phyloP scores from a whole-genome alignment of 1,140 invertebrate genomes.

The Spodoptera litura region DNA sequence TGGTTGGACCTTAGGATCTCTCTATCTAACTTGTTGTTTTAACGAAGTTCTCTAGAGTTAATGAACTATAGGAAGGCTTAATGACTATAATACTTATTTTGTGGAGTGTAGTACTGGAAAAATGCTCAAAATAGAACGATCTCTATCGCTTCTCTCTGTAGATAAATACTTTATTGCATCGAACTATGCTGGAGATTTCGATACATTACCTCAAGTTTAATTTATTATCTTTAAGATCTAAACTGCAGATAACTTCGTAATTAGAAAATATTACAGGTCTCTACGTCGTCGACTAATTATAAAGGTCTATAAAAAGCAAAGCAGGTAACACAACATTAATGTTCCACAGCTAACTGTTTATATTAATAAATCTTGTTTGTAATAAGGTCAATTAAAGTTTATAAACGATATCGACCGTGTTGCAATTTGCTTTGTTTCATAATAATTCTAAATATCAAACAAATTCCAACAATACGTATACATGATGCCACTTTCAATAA shows the following conservation, averaged over 20 bases:
- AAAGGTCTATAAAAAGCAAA: slow-evolving; percentile 14
- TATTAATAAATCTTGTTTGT: slow-evolving; percentile 23
- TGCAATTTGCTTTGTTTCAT: neutral
- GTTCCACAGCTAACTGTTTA: slow-evolving; percentile 8
- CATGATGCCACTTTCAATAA: neutral
- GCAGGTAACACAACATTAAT: neutral
- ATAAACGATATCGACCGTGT: neutral
- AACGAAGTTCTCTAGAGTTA: too few relatives aligned
- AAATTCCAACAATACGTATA: neutral
- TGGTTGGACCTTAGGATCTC: too few relatives aligned
- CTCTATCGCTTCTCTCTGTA: too few relatives aligned
- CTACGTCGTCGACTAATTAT: slow-evolving; percentile 10
- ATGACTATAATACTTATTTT: too few relatives aligned
- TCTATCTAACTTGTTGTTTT: too few relatives aligned
- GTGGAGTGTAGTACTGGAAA: too few relatives aligned
- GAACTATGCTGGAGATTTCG: neutral
- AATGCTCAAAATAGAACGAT: too few relatives aligned
- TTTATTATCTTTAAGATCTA: slow-evolving; percentile 6
- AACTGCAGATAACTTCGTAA: neutral
- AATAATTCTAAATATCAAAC: neutral
- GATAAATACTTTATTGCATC: neutral
- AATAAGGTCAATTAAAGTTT: slow-evolving; percentile 18
- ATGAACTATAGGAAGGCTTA: too few relatives aligned
- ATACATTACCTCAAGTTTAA: slow-evolving; percentile 5
- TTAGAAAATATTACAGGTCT: slow-evolving; percentile 17